Conservation (phyloP, 1,140 invertebrate species). For the Condylostylus longicornis region DNA sequence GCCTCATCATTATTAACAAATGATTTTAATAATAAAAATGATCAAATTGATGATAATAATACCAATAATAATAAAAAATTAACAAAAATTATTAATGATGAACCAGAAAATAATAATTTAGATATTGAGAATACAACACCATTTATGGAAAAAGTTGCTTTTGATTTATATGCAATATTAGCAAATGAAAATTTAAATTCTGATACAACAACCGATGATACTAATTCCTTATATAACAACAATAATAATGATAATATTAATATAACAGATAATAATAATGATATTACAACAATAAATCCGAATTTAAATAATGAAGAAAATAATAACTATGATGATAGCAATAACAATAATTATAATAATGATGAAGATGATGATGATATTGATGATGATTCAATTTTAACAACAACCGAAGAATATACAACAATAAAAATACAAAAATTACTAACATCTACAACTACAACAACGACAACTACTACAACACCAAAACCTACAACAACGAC, state of each 20-base stretch:
- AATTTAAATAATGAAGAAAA: too few species aligned
- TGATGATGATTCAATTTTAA: conserved; percentile 27
- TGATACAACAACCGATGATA: conserved; percentile 32
- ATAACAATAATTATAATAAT: conserved; percentile 32
- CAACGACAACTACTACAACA: conserved; percentile 37
- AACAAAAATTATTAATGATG: conserved; percentile 18
- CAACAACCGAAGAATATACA: conserved; percentile 36
- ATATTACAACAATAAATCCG: too few species aligned
- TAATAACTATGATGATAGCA: conserved; percentile 24
- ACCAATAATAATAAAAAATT: neutral
- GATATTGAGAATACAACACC: conserved; percentile 44
- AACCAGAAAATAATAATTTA: conserved; percentile 26
- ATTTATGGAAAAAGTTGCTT: conserved; percentile 62
- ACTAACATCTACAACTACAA: conserved; percentile 40
- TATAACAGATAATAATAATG: conserved; percentile 16
- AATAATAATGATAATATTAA: conserved; percentile 8
- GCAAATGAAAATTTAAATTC: conserved; percentile 58
- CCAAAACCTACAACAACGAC: conserved; percentile 40
- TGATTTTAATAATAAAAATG: conserved; percentile 9
- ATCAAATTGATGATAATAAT: conserved; percentile 3
- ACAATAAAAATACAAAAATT: conserved; percentile 36
- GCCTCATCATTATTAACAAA: conserved; percentile 11
- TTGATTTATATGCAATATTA: conserved; percentile 62
- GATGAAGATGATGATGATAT: conserved; percentile 31
- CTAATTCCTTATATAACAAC: too few species aligned